A percentile compares a stretch with the other conserved stretches of the same genome.
Conservation (phyloP, 2,113 vertebrate species). For the Aythya baeri region DNA sequence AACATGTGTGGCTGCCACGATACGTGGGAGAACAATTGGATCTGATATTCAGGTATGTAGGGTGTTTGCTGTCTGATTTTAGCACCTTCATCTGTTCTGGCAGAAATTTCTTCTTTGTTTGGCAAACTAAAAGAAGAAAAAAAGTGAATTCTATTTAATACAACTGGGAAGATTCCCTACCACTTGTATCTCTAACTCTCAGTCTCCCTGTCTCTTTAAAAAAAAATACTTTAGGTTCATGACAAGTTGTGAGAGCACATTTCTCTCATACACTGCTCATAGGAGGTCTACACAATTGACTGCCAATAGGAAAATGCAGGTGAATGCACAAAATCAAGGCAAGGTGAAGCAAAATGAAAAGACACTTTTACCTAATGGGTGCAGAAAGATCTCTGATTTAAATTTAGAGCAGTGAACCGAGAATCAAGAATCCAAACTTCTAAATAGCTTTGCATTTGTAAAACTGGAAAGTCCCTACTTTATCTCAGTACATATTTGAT, state of each 20-base stretch:
- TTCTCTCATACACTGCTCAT: not conserved
- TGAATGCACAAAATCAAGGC: not conserved
- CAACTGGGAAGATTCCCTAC: not conserved
- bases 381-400: not conserved
- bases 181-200: not conserved
- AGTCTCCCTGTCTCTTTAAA: not conserved
- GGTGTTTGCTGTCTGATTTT: slow-evolving; percentile 37
- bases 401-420: not conserved
- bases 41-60: slow-evolving; percentile 25
- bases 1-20: not conserved
- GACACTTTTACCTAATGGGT: not conserved
- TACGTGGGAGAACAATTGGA: slow-evolving; percentile 20
- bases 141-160: not conserved
- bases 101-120: slow-evolving; percentile 61
- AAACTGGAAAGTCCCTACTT: not conserved
- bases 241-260: not conserved
- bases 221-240: not conserved
- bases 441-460: not conserved
- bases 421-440: not conserved
- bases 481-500: not conserved
- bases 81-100: slow-evolving; percentile 62
- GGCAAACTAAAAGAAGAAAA: slow-evolving; percentile 65
- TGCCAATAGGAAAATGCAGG: not conserved
- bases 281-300: not conserved
- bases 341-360: not conserved